Evolutionary conservation across 2,888 invertebrate species (phyloP).

Genomic region (Odontocerum albicorne): DNA sequence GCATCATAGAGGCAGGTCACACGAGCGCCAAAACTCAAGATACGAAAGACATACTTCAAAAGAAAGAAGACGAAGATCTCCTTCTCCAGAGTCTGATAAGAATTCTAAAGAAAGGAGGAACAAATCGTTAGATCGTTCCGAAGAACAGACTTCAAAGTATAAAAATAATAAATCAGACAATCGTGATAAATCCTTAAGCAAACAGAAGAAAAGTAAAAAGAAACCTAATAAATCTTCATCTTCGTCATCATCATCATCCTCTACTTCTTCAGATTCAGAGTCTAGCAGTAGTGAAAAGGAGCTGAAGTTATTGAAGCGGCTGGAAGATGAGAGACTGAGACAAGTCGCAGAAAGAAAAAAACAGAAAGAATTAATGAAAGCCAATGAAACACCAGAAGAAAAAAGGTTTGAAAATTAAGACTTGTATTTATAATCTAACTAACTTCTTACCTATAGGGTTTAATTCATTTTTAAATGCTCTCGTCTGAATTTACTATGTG

Average conservation of each 20-base stretch:
- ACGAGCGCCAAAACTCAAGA: conserved; percentile 1
- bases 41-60: conserved; percentile 5
- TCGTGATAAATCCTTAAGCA: conserved; percentile 4
- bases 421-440: too few relatives aligned
- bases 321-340: conserved; percentile 71
- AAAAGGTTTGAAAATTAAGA: too few relatives aligned
- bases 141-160: conserved; percentile 12
- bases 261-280: conserved; percentile 38
- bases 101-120: conserved; percentile 6
- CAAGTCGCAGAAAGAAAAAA: conserved; percentile 66
- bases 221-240: conserved; percentile 31
- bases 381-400: conserved; percentile 94
- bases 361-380: conserved; percentile 78
- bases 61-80: not conserved
- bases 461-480: too few relatives aligned
- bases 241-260: conserved; percentile 38
- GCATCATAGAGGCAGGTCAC: not conserved
- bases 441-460: too few relatives aligned
- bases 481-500: too few relatives aligned
- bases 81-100: not conserved
- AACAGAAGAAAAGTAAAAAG: conserved; percentile 31
- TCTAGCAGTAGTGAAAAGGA: conserved; percentile 54
- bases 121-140: conserved; percentile 4
- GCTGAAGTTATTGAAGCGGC: conserved; percentile 67
- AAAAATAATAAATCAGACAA: not conserved